A percentile compares a stretch with the other conserved stretches of the same genome.
Conservation (phyloP, 2,113 vertebrate genomes). For the Columbina picui region DNA sequence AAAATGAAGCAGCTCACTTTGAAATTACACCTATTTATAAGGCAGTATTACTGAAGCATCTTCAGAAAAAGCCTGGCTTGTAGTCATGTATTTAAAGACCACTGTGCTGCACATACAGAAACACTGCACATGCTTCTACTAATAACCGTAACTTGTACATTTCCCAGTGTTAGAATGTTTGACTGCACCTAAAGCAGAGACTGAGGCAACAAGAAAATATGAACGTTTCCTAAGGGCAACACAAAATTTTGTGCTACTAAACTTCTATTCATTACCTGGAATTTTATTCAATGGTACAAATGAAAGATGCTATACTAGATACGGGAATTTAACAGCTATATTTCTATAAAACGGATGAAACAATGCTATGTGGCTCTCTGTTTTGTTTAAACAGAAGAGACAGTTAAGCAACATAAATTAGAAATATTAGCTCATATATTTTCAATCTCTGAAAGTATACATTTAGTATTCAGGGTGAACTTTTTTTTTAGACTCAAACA, state of each 20-base stretch:
- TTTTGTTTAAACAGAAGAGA: not conserved
- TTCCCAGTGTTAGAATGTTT: not conserved
- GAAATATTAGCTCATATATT: not conserved
- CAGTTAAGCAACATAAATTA: not conserved
- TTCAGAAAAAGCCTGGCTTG: not conserved
- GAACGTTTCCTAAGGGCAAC: not conserved
- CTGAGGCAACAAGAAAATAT: not conserved
- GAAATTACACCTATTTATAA: not conserved
- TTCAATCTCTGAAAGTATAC: not conserved
- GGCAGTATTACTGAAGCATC: not conserved
- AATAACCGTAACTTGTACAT: rapidly evolving
- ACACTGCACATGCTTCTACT: not conserved
- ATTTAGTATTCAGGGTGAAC: not conserved
- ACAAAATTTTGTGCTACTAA: not conserved
- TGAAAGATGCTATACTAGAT: not conserved
- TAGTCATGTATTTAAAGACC: not conserved
- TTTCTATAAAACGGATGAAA: not conserved
- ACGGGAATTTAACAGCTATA: not conserved
- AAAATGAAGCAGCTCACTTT: not conserved
- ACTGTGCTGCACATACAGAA: not conserved
- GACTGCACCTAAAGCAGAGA: not conserved
- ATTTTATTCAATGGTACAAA: not conserved
- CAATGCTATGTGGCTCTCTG: not conserved
- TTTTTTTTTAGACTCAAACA: not conserved
- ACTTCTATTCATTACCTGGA: not conserved